phyloP scores from a whole-genome alignment of 2,888 invertebrate genomes.

The Sarcophaga variegata region DNA sequence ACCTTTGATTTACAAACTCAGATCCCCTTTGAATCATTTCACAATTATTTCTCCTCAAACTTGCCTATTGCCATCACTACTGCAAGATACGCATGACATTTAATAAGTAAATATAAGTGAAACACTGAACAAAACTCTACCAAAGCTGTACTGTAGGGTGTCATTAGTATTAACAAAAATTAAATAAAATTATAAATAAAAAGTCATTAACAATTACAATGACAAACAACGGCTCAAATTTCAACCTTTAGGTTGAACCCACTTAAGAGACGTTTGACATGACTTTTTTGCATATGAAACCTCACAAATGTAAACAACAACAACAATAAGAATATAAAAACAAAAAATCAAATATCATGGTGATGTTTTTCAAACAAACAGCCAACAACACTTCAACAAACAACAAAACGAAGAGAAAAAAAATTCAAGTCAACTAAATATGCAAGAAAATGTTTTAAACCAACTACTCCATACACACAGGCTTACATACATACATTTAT shows the following conservation, averaged over 20 bases:
- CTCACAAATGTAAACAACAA: constrained; percentile 28
- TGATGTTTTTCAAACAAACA: constrained; percentile 5
- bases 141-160: not conserved
- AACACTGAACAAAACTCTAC: too few relatives aligned
- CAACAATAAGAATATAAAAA: not conserved
- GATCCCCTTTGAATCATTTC: too few relatives aligned
- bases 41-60: too few relatives aligned
- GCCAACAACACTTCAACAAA: constrained; percentile 3
- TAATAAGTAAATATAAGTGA: too few relatives aligned
- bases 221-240: constrained; percentile 65
- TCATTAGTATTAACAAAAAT: not conserved
- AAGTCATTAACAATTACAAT: constrained; percentile 66
- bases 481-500: not conserved
- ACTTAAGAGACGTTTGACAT: constrained; percentile 78
- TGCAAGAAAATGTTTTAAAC: constrained; percentile 24
- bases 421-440: constrained; percentile 8
- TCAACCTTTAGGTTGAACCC: constrained; percentile 72
- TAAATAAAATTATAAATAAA: constrained; percentile 3
- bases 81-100: too few relatives aligned
- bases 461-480: constrained; percentile 1
- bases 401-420: not conserved
- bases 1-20: too few relatives aligned
- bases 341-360: constrained; percentile 28
- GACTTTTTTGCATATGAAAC: constrained; percentile 27
- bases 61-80: too few relatives aligned